Evolutionary conservation across 2,888 invertebrate genomes (phyloP).

Genomic region (Rhodophaea formosa): DNA sequence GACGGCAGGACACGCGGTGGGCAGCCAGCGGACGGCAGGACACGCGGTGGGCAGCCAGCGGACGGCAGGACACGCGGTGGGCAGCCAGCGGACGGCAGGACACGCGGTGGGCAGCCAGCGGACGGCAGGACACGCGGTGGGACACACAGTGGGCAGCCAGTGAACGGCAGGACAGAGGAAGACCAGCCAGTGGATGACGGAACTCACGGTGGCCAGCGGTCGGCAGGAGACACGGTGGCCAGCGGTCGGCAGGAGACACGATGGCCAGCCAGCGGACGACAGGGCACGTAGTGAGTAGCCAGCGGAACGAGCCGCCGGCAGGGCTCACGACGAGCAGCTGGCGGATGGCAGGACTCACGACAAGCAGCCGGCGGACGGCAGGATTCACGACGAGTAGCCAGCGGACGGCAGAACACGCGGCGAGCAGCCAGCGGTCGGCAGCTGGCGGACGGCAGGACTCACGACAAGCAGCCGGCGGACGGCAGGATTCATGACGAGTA

Average conservation of each 20-base stretch:
- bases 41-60: not conserved
- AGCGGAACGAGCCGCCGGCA: not conserved
- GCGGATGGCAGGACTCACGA: not conserved
- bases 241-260: constrained; percentile 1
- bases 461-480: not conserved
- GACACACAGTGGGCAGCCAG: not conserved
- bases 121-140: not conserved
- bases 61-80: not conserved
- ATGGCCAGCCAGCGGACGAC: not conserved
- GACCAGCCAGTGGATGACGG: not conserved
- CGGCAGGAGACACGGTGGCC: not conserved
- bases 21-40: not conserved
- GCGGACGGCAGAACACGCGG: not conserved
- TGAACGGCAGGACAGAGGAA: not conserved
- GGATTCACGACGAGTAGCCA: too few relatives aligned
- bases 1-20: not conserved
- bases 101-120: not conserved
- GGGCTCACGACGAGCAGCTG: too few relatives aligned
- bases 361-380: not conserved
- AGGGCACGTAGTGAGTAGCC: not conserved
- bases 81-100: not conserved
- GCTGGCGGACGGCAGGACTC: not conserved
- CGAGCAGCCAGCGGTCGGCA: too few relatives aligned
- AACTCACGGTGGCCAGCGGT: not conserved
- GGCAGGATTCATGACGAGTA: not conserved